phyloP scores from a whole-genome alignment of 1,140 invertebrate species.

The Muscidifurax raptorellus region DNA sequence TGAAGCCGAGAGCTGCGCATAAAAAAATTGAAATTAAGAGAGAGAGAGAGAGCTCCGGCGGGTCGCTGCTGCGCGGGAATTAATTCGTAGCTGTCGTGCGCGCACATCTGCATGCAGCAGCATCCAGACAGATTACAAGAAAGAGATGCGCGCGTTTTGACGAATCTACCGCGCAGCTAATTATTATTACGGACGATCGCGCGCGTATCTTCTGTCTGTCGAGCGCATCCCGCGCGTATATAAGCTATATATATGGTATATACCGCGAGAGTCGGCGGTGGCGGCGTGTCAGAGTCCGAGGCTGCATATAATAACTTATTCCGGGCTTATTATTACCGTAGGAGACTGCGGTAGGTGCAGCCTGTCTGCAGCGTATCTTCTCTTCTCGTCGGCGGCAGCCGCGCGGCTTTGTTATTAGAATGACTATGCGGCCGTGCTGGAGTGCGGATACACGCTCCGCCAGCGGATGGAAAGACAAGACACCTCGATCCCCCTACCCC shows the following conservation, averaged over 20 bases:
- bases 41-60: conserved; percentile 37
- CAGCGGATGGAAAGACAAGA: conserved; percentile 10
- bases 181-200: conserved; percentile 46
- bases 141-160: conserved; percentile 36
- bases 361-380: conserved; percentile 4
- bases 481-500: conserved; percentile 18
- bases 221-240: neutral
- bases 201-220: neutral
- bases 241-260: too few species aligned
- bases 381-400: neutral
- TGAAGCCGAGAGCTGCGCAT: neutral
- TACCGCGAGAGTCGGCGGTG: conserved; percentile 20
- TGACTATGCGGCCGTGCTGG: neutral
- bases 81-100: conserved; percentile 52
- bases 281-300: conserved; percentile 54
- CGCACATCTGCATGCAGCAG: conserved; percentile 13
- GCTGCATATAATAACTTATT: conserved; percentile 69
- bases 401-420: conserved; percentile 44
- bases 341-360: conserved; percentile 61
- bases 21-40: conserved; percentile 53
- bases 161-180: conserved; percentile 48
- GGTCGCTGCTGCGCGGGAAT: conserved; percentile 33
- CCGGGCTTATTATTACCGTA: conserved; percentile 67
- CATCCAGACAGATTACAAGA: neutral
- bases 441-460: neutral